Base-by-base conservation (phyloP, 2,888 invertebrate species). In the Limenitis camilla region DNA sequence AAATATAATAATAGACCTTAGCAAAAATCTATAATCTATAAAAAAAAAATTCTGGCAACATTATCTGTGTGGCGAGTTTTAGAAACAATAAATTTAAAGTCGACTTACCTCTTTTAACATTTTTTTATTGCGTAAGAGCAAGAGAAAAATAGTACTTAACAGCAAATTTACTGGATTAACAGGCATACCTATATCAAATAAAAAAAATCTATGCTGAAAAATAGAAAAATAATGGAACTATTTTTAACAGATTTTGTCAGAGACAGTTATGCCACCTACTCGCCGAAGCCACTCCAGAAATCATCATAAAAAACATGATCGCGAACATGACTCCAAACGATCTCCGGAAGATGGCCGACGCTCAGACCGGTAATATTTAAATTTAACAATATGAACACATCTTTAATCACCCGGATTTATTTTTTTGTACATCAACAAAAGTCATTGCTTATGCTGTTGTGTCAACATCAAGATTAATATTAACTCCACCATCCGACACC, bases 201-300 rank as follows among this genome's bases (percentile, higher is more conserved):
- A n/a, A n/a, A n/a, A n/a, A n/a, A n/a, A n/a, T n/a, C n/a, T n/a
- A n/a, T n/a, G n/a, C n/a, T n/a, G n/a, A n/a, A n/a, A n/a, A n/a
- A n/a, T n/a, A n/a, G n/a, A n/a, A n/a, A n/a, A n/a, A n/a, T n/a
- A n/a, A n/a, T n/a, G n/a, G n/a, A n/a, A n/a, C n/a, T n/a, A n/a
- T n/a, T n/a, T n/a, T n/a, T n/a, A n/a, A n/a, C n/a, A n/a, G 88
- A 78, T 84, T 74, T 78, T 88, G 66, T 79, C 86, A 8, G 88
- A 88, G 38, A 71, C 86, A 42, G 88, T 88, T 68, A 88, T 88
- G 88, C 88, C 88, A 40, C 88, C 88, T 40, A 67, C 81, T n/a
- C 66, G 86, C 59, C 82, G 86, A 52, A 86, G 76, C 63, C 85
- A 88, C 62, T 83, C 84, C 52, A 66, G 84, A 55, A 81, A 77